Evolutionary conservation across 2,888 invertebrate species (phyloP).

Genomic region (Lasioglossum marginatum): DNA sequence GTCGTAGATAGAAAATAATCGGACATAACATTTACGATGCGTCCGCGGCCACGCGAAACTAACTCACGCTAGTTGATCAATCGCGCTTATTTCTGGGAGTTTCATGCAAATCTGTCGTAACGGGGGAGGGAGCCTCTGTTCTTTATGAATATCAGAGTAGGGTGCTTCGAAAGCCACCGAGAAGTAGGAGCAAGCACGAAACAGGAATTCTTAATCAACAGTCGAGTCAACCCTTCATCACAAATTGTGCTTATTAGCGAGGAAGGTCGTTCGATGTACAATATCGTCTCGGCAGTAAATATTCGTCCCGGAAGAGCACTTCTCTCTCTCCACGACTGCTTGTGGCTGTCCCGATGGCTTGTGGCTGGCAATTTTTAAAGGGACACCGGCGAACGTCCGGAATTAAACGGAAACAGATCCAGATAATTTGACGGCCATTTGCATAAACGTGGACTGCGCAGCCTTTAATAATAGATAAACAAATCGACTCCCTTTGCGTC

Average conservation of each 20-base stretch:
- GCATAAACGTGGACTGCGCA: background rate
- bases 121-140: slow-evolving; percentile 45
- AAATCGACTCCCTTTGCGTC: background rate
- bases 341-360: background rate
- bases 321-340: background rate
- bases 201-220: slow-evolving; percentile 68
- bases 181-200: slow-evolving; percentile 62
- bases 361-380: background rate
- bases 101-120: slow-evolving; percentile 63
- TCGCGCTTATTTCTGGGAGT: slow-evolving; percentile 55
- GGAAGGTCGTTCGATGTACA: slow-evolving; percentile 41
- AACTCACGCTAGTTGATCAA: slow-evolving; percentile 54
- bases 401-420: background rate
- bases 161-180: slow-evolving; percentile 59
- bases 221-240: slow-evolving; percentile 64
- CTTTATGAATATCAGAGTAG: slow-evolving; percentile 72
- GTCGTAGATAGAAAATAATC: slow-evolving; percentile 55
- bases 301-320: slow-evolving; percentile 23
- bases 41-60: slow-evolving; percentile 48
- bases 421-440: slow-evolving; percentile 4
- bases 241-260: slow-evolving; percentile 66
- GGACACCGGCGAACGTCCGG: background rate
- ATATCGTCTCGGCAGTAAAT: slow-evolving; percentile 31
- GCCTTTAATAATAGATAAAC: background rate
- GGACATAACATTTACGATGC: slow-evolving; percentile 44